These are phyloP conservation scores for Tanytarsus gracilentus DNA, from an alignment of 2,888 invertebrate species.

Conservation along the genomic window DNA sequence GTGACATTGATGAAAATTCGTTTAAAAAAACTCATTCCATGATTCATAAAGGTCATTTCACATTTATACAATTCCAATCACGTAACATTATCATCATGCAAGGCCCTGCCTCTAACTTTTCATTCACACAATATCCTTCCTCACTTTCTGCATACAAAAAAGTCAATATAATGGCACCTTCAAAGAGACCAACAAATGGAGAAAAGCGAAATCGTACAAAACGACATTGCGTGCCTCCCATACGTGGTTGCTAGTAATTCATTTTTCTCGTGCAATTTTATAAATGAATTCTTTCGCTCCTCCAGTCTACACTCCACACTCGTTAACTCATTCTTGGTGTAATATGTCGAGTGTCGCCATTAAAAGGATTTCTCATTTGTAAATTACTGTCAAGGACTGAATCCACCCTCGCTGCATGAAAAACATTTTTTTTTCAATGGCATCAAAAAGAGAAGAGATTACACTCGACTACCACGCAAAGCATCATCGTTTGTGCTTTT, in stretches of 20 bases:
- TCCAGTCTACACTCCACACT: neutral
- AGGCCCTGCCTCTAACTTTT: neutral
- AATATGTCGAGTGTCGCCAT: neutral
- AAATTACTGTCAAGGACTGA: neutral
- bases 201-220: too few relatives aligned
- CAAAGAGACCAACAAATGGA: neutral
- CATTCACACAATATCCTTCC: neutral
- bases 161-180: too few relatives aligned
- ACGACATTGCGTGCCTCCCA: slow-evolving; percentile 12
- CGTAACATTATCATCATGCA: slow-evolving; percentile 11
- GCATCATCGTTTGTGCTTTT: too few relatives aligned
- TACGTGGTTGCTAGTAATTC: slow-evolving; percentile 14
- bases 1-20: neutral
- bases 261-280: slow-evolving; percentile 4
- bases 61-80: neutral
- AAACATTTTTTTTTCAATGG: too few relatives aligned
- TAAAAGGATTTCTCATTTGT: neutral
- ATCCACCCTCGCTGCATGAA: too few relatives aligned
- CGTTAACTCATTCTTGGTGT: neutral
- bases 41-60: neutral
- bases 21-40: neutral
- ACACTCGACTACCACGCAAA: too few relatives aligned
- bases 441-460: too few relatives aligned
- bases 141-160: neutral
- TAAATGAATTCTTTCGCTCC: slow-evolving; percentile 9